phyloP scores from a whole-genome alignment of 2,113 vertebrate species.

The Rhineura floridana region DNA sequence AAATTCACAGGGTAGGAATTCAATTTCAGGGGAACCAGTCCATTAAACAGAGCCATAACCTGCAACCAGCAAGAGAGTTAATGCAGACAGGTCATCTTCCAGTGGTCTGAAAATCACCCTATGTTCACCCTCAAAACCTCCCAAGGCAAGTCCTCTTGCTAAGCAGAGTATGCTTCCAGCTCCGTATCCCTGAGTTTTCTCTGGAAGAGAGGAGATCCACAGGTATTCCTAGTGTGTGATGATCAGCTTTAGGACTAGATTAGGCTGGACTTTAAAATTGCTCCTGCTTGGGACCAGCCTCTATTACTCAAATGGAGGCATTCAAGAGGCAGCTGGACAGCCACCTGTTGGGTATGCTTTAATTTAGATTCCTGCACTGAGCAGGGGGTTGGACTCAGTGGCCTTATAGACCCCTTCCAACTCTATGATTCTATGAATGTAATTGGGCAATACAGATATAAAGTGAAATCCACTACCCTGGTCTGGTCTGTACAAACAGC shows the following conservation, averaged over 20 bases:
- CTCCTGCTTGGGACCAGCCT: not conserved
- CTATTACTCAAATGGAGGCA: too few species aligned
- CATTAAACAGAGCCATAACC: not conserved
- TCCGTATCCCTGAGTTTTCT: too few species aligned
- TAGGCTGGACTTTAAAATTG: not conserved
- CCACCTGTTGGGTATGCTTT: too few species aligned
- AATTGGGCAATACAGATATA: not conserved
- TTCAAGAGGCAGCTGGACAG: too few species aligned
- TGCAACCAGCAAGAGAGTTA: not conserved
- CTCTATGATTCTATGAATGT: too few species aligned
- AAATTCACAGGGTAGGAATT: not conserved
- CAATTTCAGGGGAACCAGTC: not conserved
- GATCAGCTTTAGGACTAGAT: not conserved
- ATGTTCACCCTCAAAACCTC: not conserved
- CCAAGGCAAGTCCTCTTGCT: not conserved
- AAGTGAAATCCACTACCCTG: not conserved
- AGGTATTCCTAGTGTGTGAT: not conserved
- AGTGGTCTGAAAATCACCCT: not conserved
- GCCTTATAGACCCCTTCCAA: too few species aligned
- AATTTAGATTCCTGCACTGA: too few species aligned
- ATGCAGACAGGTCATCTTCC: not conserved
- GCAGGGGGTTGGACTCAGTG: too few species aligned
- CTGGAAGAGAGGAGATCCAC: not conserved
- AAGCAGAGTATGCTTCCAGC: not conserved
- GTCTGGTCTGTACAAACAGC: too few species aligned